A percentile compares a stretch with the other conserved stretches of the same genome.
These are phyloP conservation scores for Ryuthela nishihirai DNA, from an alignment of 2,888 invertebrate species.

Conservation along the genomic window DNA sequence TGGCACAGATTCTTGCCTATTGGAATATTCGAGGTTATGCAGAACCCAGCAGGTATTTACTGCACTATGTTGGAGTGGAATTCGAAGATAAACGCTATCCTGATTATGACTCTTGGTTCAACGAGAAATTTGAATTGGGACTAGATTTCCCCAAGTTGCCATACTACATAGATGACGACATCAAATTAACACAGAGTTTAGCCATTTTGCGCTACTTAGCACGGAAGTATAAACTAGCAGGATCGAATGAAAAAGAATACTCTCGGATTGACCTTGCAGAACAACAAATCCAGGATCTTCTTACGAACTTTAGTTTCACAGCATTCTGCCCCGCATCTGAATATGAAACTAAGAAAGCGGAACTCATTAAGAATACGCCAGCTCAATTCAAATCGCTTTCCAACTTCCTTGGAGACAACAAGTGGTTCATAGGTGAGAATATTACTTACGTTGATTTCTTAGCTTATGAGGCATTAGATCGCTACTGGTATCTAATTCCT, in stretches of 20 bases:
- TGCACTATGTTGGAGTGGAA: conserved; percentile 51
- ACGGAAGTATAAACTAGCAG: too few species aligned
- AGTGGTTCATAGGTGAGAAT: too few species aligned
- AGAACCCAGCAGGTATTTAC: conserved; percentile 47
- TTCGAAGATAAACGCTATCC: conserved; percentile 52
- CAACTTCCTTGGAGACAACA: too few species aligned
- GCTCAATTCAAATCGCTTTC: too few species aligned
- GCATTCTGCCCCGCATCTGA: too few species aligned
- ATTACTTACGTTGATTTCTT: too few species aligned
- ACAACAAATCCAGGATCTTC: not conserved
- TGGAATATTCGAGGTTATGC: conserved; percentile 34
- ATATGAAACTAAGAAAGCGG: too few species aligned
- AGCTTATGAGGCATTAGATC: too few species aligned
- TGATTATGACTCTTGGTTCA: conserved; percentile 9
- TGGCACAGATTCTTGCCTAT: conserved; percentile 22
- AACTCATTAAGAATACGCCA: too few species aligned
- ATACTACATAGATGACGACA: not conserved
- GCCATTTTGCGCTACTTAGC: conserved; percentile 7
- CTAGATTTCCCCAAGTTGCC: not conserved
- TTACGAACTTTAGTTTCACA: too few species aligned
- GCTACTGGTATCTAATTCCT: too few species aligned
- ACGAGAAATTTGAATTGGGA: not conserved
- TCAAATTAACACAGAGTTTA: not conserved
- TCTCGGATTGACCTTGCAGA: not conserved
- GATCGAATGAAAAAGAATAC: not conserved